Conservation (phyloP, 2,113 vertebrate species). For the Ovis canadensis region DNA sequence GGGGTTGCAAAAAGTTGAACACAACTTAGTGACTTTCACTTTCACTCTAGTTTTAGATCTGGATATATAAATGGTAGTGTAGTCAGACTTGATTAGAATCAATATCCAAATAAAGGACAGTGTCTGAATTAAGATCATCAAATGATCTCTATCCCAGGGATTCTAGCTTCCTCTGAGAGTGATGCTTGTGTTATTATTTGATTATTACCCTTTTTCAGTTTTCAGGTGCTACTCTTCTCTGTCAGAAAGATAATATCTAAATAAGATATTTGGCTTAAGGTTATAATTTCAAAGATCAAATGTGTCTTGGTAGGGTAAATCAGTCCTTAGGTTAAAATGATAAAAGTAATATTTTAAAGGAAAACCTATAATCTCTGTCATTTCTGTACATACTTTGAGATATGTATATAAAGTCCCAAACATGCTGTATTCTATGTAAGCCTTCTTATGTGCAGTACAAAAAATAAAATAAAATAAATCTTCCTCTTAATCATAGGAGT, state of each 20-base stretch:
- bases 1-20: not conserved
- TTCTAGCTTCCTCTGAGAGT: not conserved
- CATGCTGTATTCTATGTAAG: not conserved
- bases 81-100: not conserved
- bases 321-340: not conserved
- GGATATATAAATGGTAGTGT: not conserved
- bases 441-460: not conserved
- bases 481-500: not conserved
- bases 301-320: not conserved
- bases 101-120: not conserved
- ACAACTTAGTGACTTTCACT: not conserved
- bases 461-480: not conserved
- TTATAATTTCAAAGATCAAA: not conserved
- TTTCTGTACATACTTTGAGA: not conserved
- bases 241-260: not conserved
- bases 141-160: not conserved
- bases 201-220: not conserved
- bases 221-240: not conserved
- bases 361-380: not conserved
- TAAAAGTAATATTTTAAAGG: not conserved
- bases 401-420: not conserved
- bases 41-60: not conserved
- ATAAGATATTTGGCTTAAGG: not conserved
- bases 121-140: not conserved
- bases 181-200: not conserved